Conservation (phyloP, 2,113 vertebrate genomes). For the Corythoichthys intestinalis region DNA sequence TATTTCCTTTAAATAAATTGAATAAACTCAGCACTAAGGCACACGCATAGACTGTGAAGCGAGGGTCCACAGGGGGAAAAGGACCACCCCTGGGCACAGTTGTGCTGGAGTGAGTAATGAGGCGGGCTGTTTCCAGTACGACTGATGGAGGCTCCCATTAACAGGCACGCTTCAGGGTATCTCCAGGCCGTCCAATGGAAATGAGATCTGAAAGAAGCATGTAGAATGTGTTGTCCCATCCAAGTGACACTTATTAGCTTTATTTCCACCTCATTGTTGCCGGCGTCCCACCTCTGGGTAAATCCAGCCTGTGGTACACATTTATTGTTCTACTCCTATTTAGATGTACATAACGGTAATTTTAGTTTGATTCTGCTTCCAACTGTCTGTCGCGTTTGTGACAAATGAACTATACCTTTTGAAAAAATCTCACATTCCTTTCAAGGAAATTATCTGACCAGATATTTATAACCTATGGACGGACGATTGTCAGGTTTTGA, state of each 20-base stretch:
- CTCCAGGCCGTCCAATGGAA: slow-evolving; percentile 64
- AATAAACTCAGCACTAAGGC: not conserved
- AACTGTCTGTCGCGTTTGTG: not conserved
- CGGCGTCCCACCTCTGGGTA: slow-evolving; percentile 63
- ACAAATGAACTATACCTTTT: too few relatives aligned
- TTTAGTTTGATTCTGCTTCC: not conserved
- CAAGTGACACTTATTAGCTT: slow-evolving; percentile 73
- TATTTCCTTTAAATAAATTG: not conserved
- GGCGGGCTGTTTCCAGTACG: slow-evolving; percentile 57
- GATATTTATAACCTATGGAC: too few relatives aligned
- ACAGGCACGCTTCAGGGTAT: slow-evolving; percentile 70
- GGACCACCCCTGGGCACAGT: slow-evolving; percentile 65
- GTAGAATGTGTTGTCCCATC: slow-evolving; percentile 74
- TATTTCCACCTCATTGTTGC: slow-evolving; percentile 65
- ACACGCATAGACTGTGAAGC: slow-evolving; percentile 48
- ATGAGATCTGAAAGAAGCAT: slow-evolving; percentile 68
- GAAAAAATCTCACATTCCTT: too few relatives aligned
- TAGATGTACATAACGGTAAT: not conserved
- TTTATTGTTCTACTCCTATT: slow-evolving; percentile 33
- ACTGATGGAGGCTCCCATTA: slow-evolving; percentile 71
- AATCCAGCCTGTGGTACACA: slow-evolving; percentile 37
- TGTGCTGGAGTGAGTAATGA: slow-evolving; percentile 71
- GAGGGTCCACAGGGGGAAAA: slow-evolving; percentile 56
- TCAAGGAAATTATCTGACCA: too few relatives aligned
- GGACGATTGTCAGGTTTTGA: too few relatives aligned